Evolutionary conservation across 2,113 vertebrate species (phyloP).

Genomic region (Bubalus kerabau): DNA sequence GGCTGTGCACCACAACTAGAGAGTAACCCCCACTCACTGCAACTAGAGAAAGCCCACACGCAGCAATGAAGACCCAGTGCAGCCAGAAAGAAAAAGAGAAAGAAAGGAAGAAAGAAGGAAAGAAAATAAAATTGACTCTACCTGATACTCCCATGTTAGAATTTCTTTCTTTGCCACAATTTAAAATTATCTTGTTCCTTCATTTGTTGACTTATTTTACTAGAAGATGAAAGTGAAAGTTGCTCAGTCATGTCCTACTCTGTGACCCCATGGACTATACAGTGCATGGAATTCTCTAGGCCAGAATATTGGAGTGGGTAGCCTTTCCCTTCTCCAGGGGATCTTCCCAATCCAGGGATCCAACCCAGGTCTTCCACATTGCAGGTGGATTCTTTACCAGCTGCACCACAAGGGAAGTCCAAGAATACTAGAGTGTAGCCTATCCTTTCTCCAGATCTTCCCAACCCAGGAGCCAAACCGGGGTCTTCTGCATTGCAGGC

Average conservation of each 20-base stretch:
- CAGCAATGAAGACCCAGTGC: background rate
- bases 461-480: background rate
- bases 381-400: background rate
- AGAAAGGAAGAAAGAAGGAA: background rate
- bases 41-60: background rate
- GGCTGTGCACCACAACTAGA: background rate
- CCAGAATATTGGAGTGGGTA: background rate
- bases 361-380: background rate
- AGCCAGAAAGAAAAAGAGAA: background rate
- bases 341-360: background rate
- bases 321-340: background rate
- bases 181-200: background rate
- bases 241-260: background rate
- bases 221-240: background rate
- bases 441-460: background rate
- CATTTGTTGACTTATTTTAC: background rate
- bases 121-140: background rate
- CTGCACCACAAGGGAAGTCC: background rate
- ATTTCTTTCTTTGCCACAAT: background rate
- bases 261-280: background rate
- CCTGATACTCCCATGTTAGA: background rate
- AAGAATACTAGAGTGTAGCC: background rate
- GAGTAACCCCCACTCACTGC: background rate
- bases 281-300: background rate
- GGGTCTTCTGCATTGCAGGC: background rate